Conservation (phyloP, 2,888 invertebrate genomes). For the Atrina japonica region DNA sequence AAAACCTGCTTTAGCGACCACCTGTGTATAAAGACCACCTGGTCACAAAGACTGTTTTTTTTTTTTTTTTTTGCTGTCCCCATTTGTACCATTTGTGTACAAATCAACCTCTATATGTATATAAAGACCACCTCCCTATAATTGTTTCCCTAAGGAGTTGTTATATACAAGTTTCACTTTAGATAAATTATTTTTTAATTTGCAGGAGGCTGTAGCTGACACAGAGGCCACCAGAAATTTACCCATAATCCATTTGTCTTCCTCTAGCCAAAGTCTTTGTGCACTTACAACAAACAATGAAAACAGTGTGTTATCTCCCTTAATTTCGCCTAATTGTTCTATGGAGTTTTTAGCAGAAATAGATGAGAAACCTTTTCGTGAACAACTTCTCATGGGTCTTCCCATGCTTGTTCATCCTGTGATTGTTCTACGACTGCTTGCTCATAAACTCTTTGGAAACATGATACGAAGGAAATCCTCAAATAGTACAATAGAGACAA, state of each 20-base stretch:
- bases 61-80: too few species aligned
- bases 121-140: too few species aligned
- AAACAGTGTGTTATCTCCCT: constrained; percentile 60
- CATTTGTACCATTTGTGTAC: too few species aligned
- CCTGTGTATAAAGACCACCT: too few species aligned
- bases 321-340: constrained; percentile 70
- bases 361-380: constrained; percentile 68
- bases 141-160: too few species aligned
- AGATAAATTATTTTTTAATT: constrained; percentile 19
- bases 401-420: constrained; percentile 83
- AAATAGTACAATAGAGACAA: constrained; percentile 58
- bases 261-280: constrained; percentile 59
- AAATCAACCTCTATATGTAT: too few species aligned
- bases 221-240: constrained; percentile 55
- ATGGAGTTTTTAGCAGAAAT: constrained; percentile 67
- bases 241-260: constrained; percentile 63
- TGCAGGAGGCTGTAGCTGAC: constrained; percentile 71
- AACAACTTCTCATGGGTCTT: constrained; percentile 78
- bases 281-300: constrained; percentile 32
- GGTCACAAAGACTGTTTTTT: too few species aligned
- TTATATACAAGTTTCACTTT: too few species aligned
- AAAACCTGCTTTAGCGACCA: too few species aligned
- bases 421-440: constrained; percentile 83
- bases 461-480: constrained; percentile 81
- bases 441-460: constrained; percentile 83